These are phyloP conservation scores for Tachyglossus aculeatus DNA, from an alignment of 2,797 vertebrate genomes.

Conservation along the genomic window DNA sequence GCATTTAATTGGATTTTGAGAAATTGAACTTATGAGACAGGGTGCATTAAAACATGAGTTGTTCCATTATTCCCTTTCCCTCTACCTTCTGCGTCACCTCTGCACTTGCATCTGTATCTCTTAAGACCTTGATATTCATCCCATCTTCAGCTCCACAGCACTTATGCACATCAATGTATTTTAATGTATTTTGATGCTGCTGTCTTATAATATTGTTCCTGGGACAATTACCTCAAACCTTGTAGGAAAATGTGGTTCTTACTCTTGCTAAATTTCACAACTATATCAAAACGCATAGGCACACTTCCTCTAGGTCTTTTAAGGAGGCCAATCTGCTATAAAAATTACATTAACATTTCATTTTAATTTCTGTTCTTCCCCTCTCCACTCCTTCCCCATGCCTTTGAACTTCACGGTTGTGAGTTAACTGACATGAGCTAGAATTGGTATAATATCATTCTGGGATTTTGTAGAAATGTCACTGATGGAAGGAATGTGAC, in stretches of 20 bases:
- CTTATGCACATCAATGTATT: no score
- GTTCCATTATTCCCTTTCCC: no score
- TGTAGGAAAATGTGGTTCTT: conserved; percentile 34
- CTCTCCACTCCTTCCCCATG: neutral
- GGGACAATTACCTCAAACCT: conserved; percentile 14
- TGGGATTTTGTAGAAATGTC: conserved; percentile 6
- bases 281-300: conserved; percentile 48
- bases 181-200: no score
- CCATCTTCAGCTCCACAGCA: no score
- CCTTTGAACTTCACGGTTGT: conserved; percentile 1
- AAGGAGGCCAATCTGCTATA: conserved; percentile 49
- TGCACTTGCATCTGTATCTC: no score
- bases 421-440: conserved; percentile 17
- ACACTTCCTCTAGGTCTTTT: conserved; percentile 47
- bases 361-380: conserved; percentile 54
- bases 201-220: conserved; percentile 28
- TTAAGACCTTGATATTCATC: no score
- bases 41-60: no score
- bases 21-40: no score
- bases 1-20: no score
- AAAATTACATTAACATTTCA: conserved; percentile 67
- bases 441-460: conserved; percentile 6
- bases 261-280: conserved; percentile 44
- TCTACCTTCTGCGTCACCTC: no score
- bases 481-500: conserved; percentile 1